Evolutionary conservation across 1,140 invertebrate genomes (phyloP), one percentile per base, ranked within the genome.

Genomic region (Nixonia krombeini): DNA sequence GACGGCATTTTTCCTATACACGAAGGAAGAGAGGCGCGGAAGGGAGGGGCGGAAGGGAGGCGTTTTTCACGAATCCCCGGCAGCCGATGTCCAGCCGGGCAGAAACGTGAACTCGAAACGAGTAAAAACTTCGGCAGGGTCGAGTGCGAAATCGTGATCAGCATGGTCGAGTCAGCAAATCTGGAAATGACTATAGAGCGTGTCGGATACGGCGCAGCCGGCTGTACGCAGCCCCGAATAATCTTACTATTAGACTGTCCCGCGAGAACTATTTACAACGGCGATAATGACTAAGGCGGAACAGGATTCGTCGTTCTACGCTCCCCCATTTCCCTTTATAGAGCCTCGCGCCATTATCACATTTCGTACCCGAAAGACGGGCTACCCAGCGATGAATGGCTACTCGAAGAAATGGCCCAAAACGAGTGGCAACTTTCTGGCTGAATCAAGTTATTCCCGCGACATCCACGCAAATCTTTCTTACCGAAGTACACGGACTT

Each of bases 141-240:
- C 46, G 50, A 64, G 59, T 66, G 62, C 56, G 57, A 57, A 65
- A 55, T 65, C 68, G 68, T 70, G 68, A 70, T 70, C 62, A 61
- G 62, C 68, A 62, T 70, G 46, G 52, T 59, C 62, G 57, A 59
- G 37, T 65, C 68, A 57, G 68, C 62, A 49, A 46, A 70, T 55
- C 52, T 28, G 13, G 42, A 44, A 53, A 55, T 17, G 33, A 13
- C 47, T 45, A 17, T 41, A 16, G 42, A 52, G 38, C 21, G 52
- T 59, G 33, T 65, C 49, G 56, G 62, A 57, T 61, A 29, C 51
- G 50, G 42, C 51, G n/a, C 59, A 50, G 57, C 46, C 41, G 28
- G 40, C 61, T 45, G 40, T 50, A 42, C 35, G 45, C 47, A 57
- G 25, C 5, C 25, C 29, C 46, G 62, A 70, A 70, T 70, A 66